These are phyloP conservation scores for Argyra leucocephala DNA, from an alignment of 2,888 invertebrate genomes.

Conservation along the genomic window DNA sequence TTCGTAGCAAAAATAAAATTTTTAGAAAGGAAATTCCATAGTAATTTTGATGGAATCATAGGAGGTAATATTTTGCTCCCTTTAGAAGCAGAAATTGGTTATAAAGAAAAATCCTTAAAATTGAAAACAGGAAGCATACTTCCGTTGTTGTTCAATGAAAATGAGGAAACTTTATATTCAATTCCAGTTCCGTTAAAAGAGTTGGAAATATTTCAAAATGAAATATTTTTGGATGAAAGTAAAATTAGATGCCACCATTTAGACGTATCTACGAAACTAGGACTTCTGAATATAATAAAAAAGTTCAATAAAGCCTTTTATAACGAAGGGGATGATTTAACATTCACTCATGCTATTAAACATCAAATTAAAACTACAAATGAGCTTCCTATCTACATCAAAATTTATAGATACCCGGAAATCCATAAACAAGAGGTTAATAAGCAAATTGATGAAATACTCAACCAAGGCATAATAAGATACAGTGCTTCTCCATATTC, in stretches of 20 bases:
- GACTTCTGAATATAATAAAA: too few relatives aligned
- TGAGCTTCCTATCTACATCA: conserved; percentile 11
- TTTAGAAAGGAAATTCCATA: too few relatives aligned
- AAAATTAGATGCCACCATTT: conserved; percentile 12
- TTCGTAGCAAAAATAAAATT: not conserved
- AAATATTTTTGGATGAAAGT: not conserved
- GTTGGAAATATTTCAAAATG: conserved; percentile 10
- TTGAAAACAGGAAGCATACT: not conserved
- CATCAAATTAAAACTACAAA: conserved; percentile 13
- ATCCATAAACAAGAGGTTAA: conserved; percentile 13
- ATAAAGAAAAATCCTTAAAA: conserved; percentile 5
- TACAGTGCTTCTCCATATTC: conserved; percentile 14
- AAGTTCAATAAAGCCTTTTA: conserved; percentile 12
- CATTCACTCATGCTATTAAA: conserved; percentile 12
- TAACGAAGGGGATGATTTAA: conserved; percentile 2
- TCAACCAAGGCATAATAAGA: conserved; percentile 24
- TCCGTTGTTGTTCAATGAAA: conserved; percentile 12
- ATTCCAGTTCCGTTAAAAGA: conserved; percentile 13
- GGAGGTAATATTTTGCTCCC: not conserved
- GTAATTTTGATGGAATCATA: not conserved
- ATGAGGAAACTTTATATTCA: conserved; percentile 15
- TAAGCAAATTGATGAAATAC: conserved; percentile 19
- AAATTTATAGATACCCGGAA: conserved; percentile 14
- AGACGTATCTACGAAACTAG: conserved; percentile 3
- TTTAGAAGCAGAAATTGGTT: not conserved